A percentile compares a stretch with the other conserved stretches of the same genome.
Evolutionary conservation across 1,140 invertebrate species (phyloP).

Genomic region (Epicauta chinensis): DNA sequence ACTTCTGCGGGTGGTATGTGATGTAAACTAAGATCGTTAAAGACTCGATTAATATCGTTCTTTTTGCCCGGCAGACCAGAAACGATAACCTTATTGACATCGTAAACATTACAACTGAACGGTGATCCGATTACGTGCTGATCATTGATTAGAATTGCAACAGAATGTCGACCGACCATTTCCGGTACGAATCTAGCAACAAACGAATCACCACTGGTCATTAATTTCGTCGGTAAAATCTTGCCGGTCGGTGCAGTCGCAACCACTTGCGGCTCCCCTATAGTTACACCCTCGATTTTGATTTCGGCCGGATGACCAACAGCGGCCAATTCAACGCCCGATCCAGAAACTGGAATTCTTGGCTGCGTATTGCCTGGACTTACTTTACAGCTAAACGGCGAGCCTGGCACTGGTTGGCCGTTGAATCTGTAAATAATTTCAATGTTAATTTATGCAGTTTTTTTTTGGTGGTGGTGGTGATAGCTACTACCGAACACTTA

Average conservation of each 20-base stretch:
- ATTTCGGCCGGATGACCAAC: slow-evolving; percentile 50
- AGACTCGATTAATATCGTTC: slow-evolving; percentile 38
- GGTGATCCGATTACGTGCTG: slow-evolving; percentile 85
- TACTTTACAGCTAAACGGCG: slow-evolving; percentile 82
- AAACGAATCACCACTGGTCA: slow-evolving; percentile 57
- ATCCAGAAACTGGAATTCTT: slow-evolving; percentile 49
- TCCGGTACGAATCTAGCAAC: slow-evolving; percentile 72
- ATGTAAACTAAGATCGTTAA: slow-evolving; percentile 48
- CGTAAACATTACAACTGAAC: slow-evolving; percentile 88
- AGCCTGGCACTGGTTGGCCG: slow-evolving; percentile 89
- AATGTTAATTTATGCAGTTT: not conserved
- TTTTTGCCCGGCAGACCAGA: slow-evolving; percentile 56
- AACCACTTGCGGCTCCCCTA: slow-evolving; percentile 59
- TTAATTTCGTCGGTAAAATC: slow-evolving; percentile 59
- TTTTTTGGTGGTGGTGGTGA: not conserved
- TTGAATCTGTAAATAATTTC: slow-evolving; percentile 67
- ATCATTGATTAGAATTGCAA: slow-evolving; percentile 72
- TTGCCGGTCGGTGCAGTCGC: slow-evolving; percentile 74
- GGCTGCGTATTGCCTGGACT: slow-evolving; percentile 45
- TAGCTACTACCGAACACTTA: slow-evolving; percentile 64
- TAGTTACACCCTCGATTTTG: slow-evolving; percentile 48
- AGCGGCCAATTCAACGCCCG: slow-evolving; percentile 52
- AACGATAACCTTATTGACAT: slow-evolving; percentile 79
- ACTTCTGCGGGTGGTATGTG: slow-evolving; percentile 58
- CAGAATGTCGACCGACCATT: slow-evolving; percentile 79